Conservation (phyloP, 2,888 invertebrate genomes). For the Lasiommata megera region DNA sequence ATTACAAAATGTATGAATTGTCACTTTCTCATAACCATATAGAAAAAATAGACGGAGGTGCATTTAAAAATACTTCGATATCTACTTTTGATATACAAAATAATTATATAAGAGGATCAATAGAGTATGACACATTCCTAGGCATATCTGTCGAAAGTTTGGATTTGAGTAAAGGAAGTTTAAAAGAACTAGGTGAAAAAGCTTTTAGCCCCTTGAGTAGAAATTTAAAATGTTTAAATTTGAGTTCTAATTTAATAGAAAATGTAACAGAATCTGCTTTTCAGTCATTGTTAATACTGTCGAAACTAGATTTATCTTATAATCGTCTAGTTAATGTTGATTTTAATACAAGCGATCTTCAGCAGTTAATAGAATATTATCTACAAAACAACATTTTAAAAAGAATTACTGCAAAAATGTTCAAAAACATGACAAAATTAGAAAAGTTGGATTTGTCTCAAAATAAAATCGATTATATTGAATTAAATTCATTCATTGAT, state of each 20-base stretch:
- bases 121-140: slow-evolving; percentile 20
- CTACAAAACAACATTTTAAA: slow-evolving; percentile 22
- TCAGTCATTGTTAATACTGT: slow-evolving; percentile 11
- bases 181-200: slow-evolving; percentile 16
- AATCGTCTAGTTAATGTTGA: slow-evolving; percentile 18
- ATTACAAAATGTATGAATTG: slow-evolving; percentile 7
- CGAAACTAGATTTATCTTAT: slow-evolving; percentile 23
- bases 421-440: slow-evolving; percentile 13
- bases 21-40: slow-evolving; percentile 20
- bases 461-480: slow-evolving; percentile 19
- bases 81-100: slow-evolving; percentile 14
- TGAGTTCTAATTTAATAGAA: slow-evolving; percentile 22
- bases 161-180: slow-evolving; percentile 18
- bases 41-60: slow-evolving; percentile 21
- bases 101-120: slow-evolving; percentile 17
- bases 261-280: slow-evolving; percentile 18
- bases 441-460: slow-evolving; percentile 18
- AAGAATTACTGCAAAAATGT: slow-evolving; percentile 12
- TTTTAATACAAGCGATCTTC: slow-evolving; percentile 20
- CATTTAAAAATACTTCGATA: slow-evolving; percentile 20
- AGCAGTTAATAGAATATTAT: slow-evolving; percentile 18
- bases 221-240: slow-evolving; percentile 19
- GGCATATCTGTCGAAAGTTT: slow-evolving; percentile 17
- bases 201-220: slow-evolving; percentile 19
- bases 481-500: slow-evolving; percentile 17